Percentiles rank a stretch among this genome's conserved stretches.
These are phyloP conservation scores for Macaria notata DNA, from an alignment of 2,888 invertebrate genomes.

Conservation along the genomic window DNA sequence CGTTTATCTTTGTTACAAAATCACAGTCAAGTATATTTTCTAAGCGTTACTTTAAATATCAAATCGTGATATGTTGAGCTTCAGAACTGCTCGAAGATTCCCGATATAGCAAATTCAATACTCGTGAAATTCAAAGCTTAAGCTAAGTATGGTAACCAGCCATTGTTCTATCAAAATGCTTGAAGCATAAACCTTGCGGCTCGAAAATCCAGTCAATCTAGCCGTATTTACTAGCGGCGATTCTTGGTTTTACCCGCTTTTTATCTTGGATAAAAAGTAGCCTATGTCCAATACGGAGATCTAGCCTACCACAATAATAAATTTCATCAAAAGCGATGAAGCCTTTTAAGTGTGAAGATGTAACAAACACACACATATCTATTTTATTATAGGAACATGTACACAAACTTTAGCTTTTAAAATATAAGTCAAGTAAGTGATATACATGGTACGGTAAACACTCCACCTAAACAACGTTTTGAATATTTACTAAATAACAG, in stretches of 20 bases:
- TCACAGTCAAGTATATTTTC: background rate
- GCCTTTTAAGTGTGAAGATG: too few species aligned
- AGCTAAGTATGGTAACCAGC: slow-evolving; percentile 19
- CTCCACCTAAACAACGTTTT: slow-evolving; percentile 51
- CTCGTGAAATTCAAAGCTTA: slow-evolving; percentile 13
- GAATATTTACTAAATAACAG: slow-evolving; percentile 54
- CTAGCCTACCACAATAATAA: too few species aligned
- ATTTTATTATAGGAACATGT: too few species aligned
- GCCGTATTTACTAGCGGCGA: slow-evolving; percentile 60
- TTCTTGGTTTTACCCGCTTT: too few species aligned
- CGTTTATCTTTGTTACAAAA: too few species aligned
- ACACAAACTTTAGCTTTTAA: too few species aligned
- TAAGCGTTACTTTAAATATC: background rate
- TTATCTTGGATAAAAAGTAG: too few species aligned
- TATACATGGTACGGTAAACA: too few species aligned
- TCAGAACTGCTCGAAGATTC: slow-evolving; percentile 6
- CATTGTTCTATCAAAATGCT: slow-evolving; percentile 38
- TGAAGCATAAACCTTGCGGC: slow-evolving; percentile 9
- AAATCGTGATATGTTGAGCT: slow-evolving; percentile 1
- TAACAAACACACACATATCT: too few species aligned
- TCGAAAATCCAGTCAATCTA: slow-evolving; percentile 27
- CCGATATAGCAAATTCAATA: slow-evolving; percentile 11
- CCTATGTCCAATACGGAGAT: too few species aligned
- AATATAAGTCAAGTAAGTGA: too few species aligned
- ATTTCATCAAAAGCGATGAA: too few species aligned